A percentile compares a stretch with the other conserved stretches of the same genome.
These are phyloP conservation scores for Lucinisca nassula DNA, from an alignment of 2,888 invertebrate genomes.

Conservation along the genomic window DNA sequence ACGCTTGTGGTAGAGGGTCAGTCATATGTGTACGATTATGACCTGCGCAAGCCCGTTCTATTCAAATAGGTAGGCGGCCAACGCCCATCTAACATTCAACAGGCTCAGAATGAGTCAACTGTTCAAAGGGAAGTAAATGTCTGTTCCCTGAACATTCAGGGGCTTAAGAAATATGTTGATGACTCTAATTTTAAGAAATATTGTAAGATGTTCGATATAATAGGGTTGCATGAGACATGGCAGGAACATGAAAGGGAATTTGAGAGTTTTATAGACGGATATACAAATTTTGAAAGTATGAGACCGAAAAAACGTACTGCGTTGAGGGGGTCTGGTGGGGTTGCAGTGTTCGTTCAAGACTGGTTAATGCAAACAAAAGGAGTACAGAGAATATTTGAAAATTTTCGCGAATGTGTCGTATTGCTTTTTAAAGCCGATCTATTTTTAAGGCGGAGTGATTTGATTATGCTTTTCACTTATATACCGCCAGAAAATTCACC, in stretches of 20 bases:
- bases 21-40: too few relatives aligned
- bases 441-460: background rate
- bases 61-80: too few relatives aligned
- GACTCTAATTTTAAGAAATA: background rate
- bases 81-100: too few relatives aligned
- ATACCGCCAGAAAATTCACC: constrained; percentile 38
- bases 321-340: constrained; percentile 23
- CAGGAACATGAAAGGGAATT: constrained; percentile 4
- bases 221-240: constrained; percentile 30
- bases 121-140: too few relatives aligned
- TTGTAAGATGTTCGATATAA: constrained; percentile 8
- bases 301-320: background rate
- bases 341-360: constrained; percentile 28
- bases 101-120: too few relatives aligned
- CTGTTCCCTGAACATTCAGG: too few relatives aligned
- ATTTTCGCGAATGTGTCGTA: constrained; percentile 12
- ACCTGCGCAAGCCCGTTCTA: too few relatives aligned
- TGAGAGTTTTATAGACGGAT: constrained; percentile 7
- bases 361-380: background rate
- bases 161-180: background rate
- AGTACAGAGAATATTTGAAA: background rate
- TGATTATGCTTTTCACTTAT: constrained; percentile 30
- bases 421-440: background rate
- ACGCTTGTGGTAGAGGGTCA: too few relatives aligned
- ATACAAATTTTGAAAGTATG: constrained; percentile 29